These are phyloP conservation scores for Teleiodes luculella DNA, from an alignment of 2,888 invertebrate genomes.

Conservation along the genomic window DNA sequence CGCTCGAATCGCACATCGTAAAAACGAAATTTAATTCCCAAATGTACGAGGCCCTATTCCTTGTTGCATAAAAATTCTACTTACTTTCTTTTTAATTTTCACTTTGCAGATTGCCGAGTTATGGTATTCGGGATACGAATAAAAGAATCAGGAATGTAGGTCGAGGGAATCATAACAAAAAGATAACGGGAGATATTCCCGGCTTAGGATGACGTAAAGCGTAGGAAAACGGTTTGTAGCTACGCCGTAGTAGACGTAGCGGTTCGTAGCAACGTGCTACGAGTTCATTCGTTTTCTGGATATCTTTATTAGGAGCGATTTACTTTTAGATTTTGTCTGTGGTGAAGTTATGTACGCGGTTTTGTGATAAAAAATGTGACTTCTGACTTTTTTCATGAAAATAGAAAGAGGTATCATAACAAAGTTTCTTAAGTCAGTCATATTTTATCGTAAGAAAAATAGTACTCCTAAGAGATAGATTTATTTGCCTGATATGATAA, in stretches of 20 bases:
- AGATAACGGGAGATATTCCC: neutral
- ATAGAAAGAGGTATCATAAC: too few species aligned
- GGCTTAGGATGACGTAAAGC: neutral
- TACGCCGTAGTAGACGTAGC: neutral
- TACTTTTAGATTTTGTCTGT: neutral
- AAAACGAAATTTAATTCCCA: too few species aligned
- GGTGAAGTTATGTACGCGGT: too few species aligned
- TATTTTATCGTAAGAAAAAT: too few species aligned
- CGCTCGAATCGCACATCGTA: too few species aligned
- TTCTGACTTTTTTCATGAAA: too few species aligned
- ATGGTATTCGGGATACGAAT: slow-evolving; percentile 8
- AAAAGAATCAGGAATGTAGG: slow-evolving; percentile 7
- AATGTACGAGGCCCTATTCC: neutral
- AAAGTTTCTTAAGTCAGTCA: too few species aligned
- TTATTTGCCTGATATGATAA: too few species aligned
- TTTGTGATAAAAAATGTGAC: too few species aligned
- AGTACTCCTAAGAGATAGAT: too few species aligned
- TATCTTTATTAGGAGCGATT: neutral
- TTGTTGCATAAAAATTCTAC: neutral
- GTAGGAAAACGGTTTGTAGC: neutral
- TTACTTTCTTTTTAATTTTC: slow-evolving; percentile 1
- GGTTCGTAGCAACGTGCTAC: neutral
- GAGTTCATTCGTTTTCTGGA: too few species aligned
- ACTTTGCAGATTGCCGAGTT: slow-evolving; percentile 9
- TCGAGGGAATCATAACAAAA: neutral